phyloP scores from a whole-genome alignment of 2,888 invertebrate genomes.

The Shargacucullia verbasci region DNA sequence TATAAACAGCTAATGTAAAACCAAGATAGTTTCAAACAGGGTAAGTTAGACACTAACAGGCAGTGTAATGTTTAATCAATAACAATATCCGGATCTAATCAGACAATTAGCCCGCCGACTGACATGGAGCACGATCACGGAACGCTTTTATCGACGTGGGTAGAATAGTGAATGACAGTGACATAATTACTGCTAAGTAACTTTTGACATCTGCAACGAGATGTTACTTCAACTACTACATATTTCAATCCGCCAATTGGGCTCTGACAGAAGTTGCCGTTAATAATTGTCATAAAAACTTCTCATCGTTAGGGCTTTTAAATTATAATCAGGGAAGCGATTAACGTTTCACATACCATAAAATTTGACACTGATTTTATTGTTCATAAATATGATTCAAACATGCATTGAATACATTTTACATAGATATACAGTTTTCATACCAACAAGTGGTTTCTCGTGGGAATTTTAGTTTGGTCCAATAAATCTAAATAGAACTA shows the following conservation, averaged over 20 bases:
- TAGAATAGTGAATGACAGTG: slow-evolving; percentile 27
- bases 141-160: slow-evolving; percentile 49
- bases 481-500: slow-evolving; percentile 22
- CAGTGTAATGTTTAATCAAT: slow-evolving; percentile 42
- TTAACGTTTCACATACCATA: slow-evolving; percentile 27
- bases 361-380: slow-evolving; percentile 26
- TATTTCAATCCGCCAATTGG: slow-evolving; percentile 16
- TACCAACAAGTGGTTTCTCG: slow-evolving; percentile 37
- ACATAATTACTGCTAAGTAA: slow-evolving; percentile 46
- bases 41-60: slow-evolving; percentile 12
- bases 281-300: slow-evolving; percentile 13
- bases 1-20: slow-evolving; percentile 4
- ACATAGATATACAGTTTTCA: slow-evolving; percentile 8
- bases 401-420: slow-evolving; percentile 19
- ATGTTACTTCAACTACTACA: slow-evolving; percentile 9
- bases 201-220: slow-evolving; percentile 39
- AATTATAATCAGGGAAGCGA: slow-evolving; percentile 20
- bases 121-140: slow-evolving; percentile 41
- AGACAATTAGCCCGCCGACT: slow-evolving; percentile 40
- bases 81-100: slow-evolving; percentile 48
- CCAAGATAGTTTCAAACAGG: slow-evolving; percentile 9
- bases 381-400: slow-evolving; percentile 27
- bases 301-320: slow-evolving; percentile 10
- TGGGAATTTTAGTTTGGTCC: slow-evolving; percentile 29
- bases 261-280: slow-evolving; percentile 26